Conservation (phyloP, 92 coral and sea anemone genomes). For the Phenganax marumi region DNA sequence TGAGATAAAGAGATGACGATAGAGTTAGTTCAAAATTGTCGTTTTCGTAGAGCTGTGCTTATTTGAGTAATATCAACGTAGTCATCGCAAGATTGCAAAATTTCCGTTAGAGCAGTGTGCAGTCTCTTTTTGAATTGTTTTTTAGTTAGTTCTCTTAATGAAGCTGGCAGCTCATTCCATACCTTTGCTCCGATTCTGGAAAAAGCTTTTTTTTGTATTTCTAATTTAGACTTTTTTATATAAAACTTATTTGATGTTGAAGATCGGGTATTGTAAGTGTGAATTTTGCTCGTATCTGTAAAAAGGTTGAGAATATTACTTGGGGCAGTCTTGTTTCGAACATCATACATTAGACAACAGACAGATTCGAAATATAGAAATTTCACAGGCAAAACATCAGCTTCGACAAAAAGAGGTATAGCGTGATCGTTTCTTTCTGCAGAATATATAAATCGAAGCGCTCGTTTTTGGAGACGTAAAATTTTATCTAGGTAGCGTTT, state of each 20-base stretch:
- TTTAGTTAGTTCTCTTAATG: not conserved
- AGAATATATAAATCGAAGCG: constrained; percentile 36
- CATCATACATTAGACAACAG: constrained; percentile 49
- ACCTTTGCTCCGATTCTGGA: not conserved
- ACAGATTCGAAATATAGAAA: constrained; percentile 41
- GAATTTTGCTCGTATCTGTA: not conserved
- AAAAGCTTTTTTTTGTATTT: not conserved
- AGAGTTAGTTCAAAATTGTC: no score
- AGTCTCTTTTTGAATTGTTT: not conserved
- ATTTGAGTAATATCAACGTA: not conserved
- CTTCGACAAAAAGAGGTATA: constrained; percentile 41
- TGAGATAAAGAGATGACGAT: no score
- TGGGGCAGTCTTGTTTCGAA: constrained; percentile 44
- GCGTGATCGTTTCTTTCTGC: constrained; percentile 40
- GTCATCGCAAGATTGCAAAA: not conserved
- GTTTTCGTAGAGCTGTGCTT: no score
- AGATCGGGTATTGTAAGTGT: constrained; percentile 5
- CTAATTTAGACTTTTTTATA: not conserved
- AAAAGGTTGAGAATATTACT: constrained; percentile 27
- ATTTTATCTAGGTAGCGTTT: constrained; percentile 37
- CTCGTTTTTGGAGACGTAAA: constrained; percentile 44
- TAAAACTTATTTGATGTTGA: not conserved
- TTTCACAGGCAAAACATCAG: constrained; percentile 25
- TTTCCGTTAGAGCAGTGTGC: not conserved
- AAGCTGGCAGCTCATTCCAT: constrained; percentile 1